These are phyloP conservation scores for Gortyna flavago DNA, from an alignment of 2,888 invertebrate species.

Conservation along the genomic window DNA sequence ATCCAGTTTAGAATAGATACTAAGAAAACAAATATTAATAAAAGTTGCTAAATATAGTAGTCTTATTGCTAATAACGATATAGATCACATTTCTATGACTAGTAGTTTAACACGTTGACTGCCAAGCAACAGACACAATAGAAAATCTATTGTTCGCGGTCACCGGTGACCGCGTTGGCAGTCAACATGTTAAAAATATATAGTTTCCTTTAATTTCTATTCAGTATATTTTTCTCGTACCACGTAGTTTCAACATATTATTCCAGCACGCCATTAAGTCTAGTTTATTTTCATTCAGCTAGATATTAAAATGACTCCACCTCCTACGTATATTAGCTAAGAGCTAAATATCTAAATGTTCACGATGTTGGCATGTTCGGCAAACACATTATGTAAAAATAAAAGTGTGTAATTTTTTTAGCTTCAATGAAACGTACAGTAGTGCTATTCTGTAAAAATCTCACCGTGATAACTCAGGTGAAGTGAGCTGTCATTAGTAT, in stretches of 20 bases:
- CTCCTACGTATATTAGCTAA: constrained; percentile 30
- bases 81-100: not conserved
- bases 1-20: too few relatives aligned
- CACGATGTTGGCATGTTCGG: constrained; percentile 34
- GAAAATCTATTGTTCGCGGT: too few relatives aligned
- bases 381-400: constrained; percentile 34
- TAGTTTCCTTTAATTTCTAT: not conserved
- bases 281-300: constrained; percentile 42
- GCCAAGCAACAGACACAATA: too few relatives aligned
- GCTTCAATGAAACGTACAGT: not conserved
- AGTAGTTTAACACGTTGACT: too few relatives aligned
- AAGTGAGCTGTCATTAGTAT: too few relatives aligned
- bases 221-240: not conserved
- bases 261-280: constrained; percentile 27
- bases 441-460: too few relatives aligned
- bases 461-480: too few relatives aligned
- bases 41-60: not conserved
- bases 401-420: constrained; percentile 26
- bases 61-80: not conserved
- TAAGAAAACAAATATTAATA: too few relatives aligned
- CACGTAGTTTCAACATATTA: constrained; percentile 10
- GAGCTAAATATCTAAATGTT: constrained; percentile 21
- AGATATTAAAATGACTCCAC: constrained; percentile 16
- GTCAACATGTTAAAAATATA: not conserved
- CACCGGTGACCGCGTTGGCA: too few relatives aligned